A percentile compares a stretch with the other conserved stretches of the same genome.
Conservation (phyloP, 1,140 invertebrate species). For the Brachionus paranguensis region DNA sequence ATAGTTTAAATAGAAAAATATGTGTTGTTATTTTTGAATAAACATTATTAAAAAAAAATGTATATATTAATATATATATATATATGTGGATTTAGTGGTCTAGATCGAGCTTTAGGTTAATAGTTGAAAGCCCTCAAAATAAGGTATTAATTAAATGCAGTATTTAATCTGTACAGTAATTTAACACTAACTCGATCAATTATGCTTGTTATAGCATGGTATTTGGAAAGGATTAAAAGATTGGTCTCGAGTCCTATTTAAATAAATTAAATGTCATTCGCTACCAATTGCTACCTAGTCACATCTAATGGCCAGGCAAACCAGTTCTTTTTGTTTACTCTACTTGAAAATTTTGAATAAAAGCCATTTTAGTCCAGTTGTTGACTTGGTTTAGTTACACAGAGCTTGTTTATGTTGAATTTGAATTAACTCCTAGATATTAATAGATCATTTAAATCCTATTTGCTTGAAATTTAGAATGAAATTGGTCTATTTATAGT, state of each 20-base stretch:
- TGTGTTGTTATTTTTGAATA: slow-evolving; percentile 6
- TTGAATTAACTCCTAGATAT: neutral
- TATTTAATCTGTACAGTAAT: slow-evolving; percentile 7
- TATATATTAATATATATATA: neutral
- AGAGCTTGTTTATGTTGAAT: neutral
- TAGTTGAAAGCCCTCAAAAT: neutral
- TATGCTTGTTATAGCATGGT: neutral
- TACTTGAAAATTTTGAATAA: neutral
- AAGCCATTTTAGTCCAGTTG: neutral
- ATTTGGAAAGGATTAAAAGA: slow-evolving; percentile 13
- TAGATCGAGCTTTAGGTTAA: slow-evolving; percentile 22
- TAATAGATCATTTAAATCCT: too few relatives aligned
- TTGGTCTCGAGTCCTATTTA: neutral
- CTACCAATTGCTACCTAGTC: neutral
- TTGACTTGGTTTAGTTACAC: neutral
- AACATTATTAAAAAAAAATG: neutral
- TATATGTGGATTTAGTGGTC: slow-evolving; percentile 26
- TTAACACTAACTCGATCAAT: slow-evolving; percentile 31
- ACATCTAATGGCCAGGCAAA: neutral
- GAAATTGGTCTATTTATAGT: neutral
- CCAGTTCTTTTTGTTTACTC: neutral
- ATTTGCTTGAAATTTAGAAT: neutral
- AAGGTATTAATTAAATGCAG: slow-evolving; percentile 20
- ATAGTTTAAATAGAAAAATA: slow-evolving; percentile 29
- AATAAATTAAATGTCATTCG: neutral